Percentiles rank a stretch among this genome's conserved stretches.
These are phyloP conservation scores for Drosophila willistoni DNA, from an alignment of 1,140 invertebrate species.

Conservation along the genomic window DNA sequence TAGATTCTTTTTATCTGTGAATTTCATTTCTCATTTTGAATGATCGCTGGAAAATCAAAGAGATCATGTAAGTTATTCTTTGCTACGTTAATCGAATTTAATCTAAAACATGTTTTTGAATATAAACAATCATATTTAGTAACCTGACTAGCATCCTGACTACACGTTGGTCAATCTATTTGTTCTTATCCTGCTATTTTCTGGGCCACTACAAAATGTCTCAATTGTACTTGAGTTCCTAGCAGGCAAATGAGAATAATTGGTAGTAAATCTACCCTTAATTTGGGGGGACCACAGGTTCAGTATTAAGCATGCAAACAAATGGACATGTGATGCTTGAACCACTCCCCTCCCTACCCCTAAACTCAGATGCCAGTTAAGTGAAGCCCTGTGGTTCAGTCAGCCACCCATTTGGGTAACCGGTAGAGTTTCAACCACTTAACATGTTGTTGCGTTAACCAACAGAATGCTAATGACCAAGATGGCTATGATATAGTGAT, in stretches of 20 bases:
- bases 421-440: neutral
- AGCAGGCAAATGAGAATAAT: neutral
- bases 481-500: neutral
- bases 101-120: too few relatives aligned
- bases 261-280: neutral
- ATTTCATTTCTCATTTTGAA: too few relatives aligned
- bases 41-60: too few relatives aligned
- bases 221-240: neutral
- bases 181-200: too few relatives aligned
- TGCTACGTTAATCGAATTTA: too few relatives aligned
- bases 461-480: slow-evolving; percentile 4
- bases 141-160: too few relatives aligned
- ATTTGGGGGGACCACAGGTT: neutral
- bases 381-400: neutral
- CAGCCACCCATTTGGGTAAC: neutral
- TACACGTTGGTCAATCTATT: too few relatives aligned
- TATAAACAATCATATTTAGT: too few relatives aligned
- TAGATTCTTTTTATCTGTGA: too few relatives aligned
- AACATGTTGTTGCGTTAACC: neutral
- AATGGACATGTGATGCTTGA: neutral
- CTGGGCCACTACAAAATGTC: neutral
- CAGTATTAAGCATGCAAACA: neutral
- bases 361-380: neutral
- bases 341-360: neutral
- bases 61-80: too few relatives aligned